Base-by-base conservation (phyloP, 2,113 vertebrate species). In the Colossoma macropomum region DNA sequence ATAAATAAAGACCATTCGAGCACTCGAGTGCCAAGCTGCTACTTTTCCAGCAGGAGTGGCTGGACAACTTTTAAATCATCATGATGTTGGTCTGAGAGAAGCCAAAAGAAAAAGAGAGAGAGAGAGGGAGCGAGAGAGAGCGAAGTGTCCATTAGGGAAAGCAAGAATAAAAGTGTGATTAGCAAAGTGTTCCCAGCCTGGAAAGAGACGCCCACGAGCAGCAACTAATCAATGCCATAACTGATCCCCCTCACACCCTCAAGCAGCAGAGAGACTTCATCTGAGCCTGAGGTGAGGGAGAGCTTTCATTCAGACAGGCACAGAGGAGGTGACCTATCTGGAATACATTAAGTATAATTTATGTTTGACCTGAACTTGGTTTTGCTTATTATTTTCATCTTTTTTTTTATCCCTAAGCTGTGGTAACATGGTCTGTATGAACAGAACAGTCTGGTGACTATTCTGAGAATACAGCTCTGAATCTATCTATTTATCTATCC, bases 11-110 rank as follows among this genome's bases (percentile, higher is more conserved):
- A 54, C 10, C 65, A 15, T 27, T 66, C 21, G 11, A 66, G 17
- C 38, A 32, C 59, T 77, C 3, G 6, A 11, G 25, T 74, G 38
- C 69, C 38, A 50, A 15, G 41, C 79, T 48, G 52, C 50, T 3
- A 25, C 82, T 71, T 78, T 83, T 52, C 38, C 38, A 52, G 25
- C 25, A 62, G 75, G 27, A 17, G 27, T 59, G 34, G 52, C 28
- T 17, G 87, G 85, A 88, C 89, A 88, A 30, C 38, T n/a, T 89
- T 93, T 90, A 91, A 88, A 83, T 90, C 80, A 76, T 66, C 34
- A 41, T 54, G 68, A 70, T n/a, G 27, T 78, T 28, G 16, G n/a
- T 73, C 34, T 50, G 54, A 69, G 65, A 85, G 25, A 56, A 71
- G 28, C 13, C 28, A 81, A 45, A 9, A 45, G 1, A 45, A 9